Evolutionary conservation across 2,797 vertebrate species (phyloP), one percentile per base, ranked within the genome.

Genomic region (Molothrus aeneus): DNA sequence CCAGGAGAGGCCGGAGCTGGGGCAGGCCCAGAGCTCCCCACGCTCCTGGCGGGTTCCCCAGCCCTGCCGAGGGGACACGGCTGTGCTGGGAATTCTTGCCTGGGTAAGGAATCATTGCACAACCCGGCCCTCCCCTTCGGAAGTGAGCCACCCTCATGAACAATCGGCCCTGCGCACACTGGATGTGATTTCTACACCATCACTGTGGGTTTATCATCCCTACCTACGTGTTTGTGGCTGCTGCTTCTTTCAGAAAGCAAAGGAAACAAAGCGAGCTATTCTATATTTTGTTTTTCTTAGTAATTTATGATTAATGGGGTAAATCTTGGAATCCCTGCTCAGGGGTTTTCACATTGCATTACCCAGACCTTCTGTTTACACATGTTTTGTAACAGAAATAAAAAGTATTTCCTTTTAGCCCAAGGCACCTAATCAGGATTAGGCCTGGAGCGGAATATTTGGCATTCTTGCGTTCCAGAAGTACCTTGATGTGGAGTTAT

Each of bases 321-420:
- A 82, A 86, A 92, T 90, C 68, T 90, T 95, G 91, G 93, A 96
- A 86, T 86, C 87, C 21, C 59, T 79, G 12, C 89, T 83, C 57
- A 28, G 79, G 83, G 93, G 78, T 95, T 94, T 96, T 96, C 77
- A 80, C 87, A 77, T 73, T 24, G n/a, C 66, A 57, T 95, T 94
- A 94, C 74, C 77, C n/a, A 64, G 53, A 45, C 60, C 82, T 95
- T 92, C 93, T 92, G 86, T 96, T 95, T 94, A 80, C 95, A 93
- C 93, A 79, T 92, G 92, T 97, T 96, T 96, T 94, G 92, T 95
- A 96, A 93, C 88, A 96, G 91, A 94, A 94, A 80, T 73, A 90
- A 92, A 36, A 94, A 90, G 78, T 73, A 96, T 92, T 95, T 96
- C 94, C 92, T 96, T 90, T 94, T 97, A 85, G 90, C 96, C 74